Percentiles rank a stretch among this genome's conserved stretches.
Conservation (phyloP, 2,888 invertebrate species). For the Tetragnatha montana region DNA sequence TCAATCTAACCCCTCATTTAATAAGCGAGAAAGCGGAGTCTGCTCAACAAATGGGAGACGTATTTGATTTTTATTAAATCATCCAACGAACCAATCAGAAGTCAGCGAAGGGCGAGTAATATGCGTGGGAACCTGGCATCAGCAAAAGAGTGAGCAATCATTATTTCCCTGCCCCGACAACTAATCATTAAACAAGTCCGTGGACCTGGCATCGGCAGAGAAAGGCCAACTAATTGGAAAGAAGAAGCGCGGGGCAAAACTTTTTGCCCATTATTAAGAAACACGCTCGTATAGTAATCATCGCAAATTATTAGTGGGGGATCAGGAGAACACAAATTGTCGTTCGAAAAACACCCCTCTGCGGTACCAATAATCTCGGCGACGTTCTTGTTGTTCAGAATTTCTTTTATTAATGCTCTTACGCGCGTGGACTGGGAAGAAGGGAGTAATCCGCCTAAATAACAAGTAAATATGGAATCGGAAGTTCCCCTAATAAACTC, state of each 20-base stretch:
- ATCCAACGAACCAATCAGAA: constrained; percentile 7
- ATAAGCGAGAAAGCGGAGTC: neutral
- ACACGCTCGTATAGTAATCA: constrained; percentile 40
- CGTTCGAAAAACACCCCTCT: constrained; percentile 35
- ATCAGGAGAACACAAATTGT: constrained; percentile 26
- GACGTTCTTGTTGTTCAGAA: constrained; percentile 29
- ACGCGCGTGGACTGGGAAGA: constrained; percentile 43
- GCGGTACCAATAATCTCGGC: constrained; percentile 52
- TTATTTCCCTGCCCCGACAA: constrained; percentile 37
- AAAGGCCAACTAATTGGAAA: constrained; percentile 55
- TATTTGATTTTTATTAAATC: constrained; percentile 47
- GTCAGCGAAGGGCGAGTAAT: neutral
- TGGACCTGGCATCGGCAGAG: constrained; percentile 24
- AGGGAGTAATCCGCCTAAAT: constrained; percentile 61
- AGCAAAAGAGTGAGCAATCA: constrained; percentile 31
- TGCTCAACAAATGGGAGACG: constrained; percentile 6
- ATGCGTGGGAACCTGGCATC: neutral
- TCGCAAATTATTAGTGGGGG: constrained; percentile 54
- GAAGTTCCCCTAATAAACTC: constrained; percentile 63
- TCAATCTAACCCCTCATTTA: neutral
- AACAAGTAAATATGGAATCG: constrained; percentile 69
- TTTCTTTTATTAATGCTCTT: constrained; percentile 54
- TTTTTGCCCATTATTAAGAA: constrained; percentile 31
- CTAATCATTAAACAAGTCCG: constrained; percentile 64
- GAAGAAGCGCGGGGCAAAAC: constrained; percentile 25